Conservation (phyloP, 2,888 invertebrate species). For the Synanthedon formicaeformis region DNA sequence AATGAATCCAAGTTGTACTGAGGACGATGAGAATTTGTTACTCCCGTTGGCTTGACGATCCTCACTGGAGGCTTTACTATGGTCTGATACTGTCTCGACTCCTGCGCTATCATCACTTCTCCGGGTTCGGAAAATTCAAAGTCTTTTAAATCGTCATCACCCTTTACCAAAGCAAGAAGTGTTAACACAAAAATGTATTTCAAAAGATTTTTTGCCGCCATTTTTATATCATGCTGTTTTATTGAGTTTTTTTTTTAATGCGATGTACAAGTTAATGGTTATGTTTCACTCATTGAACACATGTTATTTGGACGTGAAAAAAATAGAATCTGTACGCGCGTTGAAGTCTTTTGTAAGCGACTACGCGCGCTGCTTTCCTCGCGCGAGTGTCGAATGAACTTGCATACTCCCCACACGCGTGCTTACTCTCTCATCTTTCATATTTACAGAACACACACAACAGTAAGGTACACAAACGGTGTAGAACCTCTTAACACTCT, state of each 20-base stretch:
- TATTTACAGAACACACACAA: constrained; percentile 16
- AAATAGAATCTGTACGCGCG: constrained; percentile 7
- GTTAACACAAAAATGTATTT: constrained; percentile 22
- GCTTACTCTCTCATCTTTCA: constrained; percentile 40
- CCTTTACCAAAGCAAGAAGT: constrained; percentile 20
- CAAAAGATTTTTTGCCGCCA: constrained; percentile 21
- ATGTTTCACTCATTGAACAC: not conserved
- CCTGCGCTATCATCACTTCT: constrained; percentile 60
- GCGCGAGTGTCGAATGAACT: constrained; percentile 40
- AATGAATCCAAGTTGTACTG: constrained; percentile 57
- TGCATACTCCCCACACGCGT: constrained; percentile 34
- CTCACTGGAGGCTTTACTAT: constrained; percentile 43
- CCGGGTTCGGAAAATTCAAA: constrained; percentile 45
- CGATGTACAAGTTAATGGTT: not conserved
- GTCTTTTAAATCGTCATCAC: constrained; percentile 38
- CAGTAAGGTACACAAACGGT: no score
- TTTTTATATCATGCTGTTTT: constrained; percentile 13
- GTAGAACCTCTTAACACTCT: no score
- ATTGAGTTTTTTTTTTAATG: constrained; percentile 1
- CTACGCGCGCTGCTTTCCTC: constrained; percentile 42
- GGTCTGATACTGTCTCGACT: constrained; percentile 51
- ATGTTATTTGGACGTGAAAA: not conserved
- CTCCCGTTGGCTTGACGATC: constrained; percentile 32
- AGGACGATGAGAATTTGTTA: constrained; percentile 58
- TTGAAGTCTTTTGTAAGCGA: constrained; percentile 20